A percentile compares a stretch with the other conserved stretches of the same genome.
Evolutionary conservation across 2,797 vertebrate species (phyloP).

Genomic region (Melanotaenia pygmaea): DNA sequence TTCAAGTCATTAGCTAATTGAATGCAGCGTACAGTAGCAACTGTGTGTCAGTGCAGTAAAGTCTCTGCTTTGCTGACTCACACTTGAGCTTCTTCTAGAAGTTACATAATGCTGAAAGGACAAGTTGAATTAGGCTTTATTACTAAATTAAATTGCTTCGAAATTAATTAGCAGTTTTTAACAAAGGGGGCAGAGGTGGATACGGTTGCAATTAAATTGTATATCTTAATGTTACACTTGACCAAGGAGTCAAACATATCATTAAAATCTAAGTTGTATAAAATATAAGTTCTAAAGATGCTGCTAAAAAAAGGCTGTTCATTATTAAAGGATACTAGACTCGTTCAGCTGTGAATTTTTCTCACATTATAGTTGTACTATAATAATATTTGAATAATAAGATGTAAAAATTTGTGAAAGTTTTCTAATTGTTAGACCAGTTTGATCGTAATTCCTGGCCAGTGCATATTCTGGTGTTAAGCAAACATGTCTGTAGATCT

Average conservation of each 20-base stretch:
- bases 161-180: constrained; percentile 22
- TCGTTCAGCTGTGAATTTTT: background rate
- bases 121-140: constrained; percentile 59
- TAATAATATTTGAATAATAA: background rate
- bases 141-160: constrained; percentile 57
- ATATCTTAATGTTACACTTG: background rate
- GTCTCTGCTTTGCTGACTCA: constrained; percentile 65
- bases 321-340: too few relatives aligned
- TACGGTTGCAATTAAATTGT: constrained; percentile 1
- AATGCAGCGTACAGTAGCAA: constrained; percentile 58
- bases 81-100: constrained; percentile 39
- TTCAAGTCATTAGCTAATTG: constrained; percentile 71
- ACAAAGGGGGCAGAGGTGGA: background rate
- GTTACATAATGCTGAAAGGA: constrained; percentile 63
- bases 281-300: background rate
- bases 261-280: too few relatives aligned
- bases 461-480: constrained; percentile 42
- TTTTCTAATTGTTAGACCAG: background rate
- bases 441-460: constrained; percentile 18
- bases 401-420: too few relatives aligned
- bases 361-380: background rate
- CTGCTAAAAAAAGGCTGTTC: background rate
- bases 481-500: constrained; percentile 41
- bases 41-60: constrained; percentile 46
- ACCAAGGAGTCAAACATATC: background rate